Conservation (phyloP, 23 tunicate genomes). For the Trididemnum clinides region DNA sequence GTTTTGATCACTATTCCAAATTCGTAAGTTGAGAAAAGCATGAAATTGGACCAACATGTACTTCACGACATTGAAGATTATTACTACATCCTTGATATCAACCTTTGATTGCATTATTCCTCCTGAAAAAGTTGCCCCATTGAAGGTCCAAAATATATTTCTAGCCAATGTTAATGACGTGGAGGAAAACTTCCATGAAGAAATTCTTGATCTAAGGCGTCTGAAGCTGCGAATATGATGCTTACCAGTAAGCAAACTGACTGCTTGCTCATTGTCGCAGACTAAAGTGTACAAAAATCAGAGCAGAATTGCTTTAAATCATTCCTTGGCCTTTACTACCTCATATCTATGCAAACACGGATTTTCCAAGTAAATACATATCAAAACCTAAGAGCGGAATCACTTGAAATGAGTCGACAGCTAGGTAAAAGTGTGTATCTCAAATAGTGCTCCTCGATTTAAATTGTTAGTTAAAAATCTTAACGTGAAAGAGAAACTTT, state of each 20-base stretch:
- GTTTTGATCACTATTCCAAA: neutral
- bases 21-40: no score
- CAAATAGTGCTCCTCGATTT: neutral
- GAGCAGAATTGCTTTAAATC: neutral
- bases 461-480: neutral
- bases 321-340: neutral
- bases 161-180: neutral
- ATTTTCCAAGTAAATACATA: neutral
- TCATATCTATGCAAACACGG: neutral
- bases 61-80: neutral
- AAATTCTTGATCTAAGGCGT: no score
- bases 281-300: no score
- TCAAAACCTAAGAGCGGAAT: neutral
- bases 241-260: neutral
- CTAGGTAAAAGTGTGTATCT: neutral
- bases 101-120: no score
- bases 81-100: no score
- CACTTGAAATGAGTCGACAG: neutral
- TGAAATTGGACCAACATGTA: neutral
- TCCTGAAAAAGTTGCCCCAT: neutral
- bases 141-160: neutral
- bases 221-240: neutral
- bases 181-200: neutral
- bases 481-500: neutral
- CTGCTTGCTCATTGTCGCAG: neutral